Evolutionary conservation across 1,140 invertebrate genomes (phyloP).

Genomic region (honey bee (Apis mellifera)): Amel_HAv3.1 CM009945.2:5106501-5107000

Average conservation of each 20-base stretch:
- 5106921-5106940: no score
- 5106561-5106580: neutral
- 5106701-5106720: neutral
- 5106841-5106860: no score
- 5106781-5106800: neutral
- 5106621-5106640: neutral
- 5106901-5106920: no score
- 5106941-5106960: neutral
- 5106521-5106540: no score
- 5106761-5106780: no score
- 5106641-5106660: conserved; percentile 20
- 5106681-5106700: neutral
- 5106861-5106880: no score
- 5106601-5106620: neutral
- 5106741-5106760: neutral
- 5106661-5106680: neutral
- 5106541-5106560: neutral
- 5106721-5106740: neutral
- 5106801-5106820: no score
- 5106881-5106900: no score
- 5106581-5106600: neutral
- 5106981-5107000: neutral
- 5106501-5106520: no score
- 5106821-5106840: no score
- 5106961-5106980: neutral